Evolutionary conservation across 2,797 vertebrate species (phyloP).

Genomic region (Helostoma temminkii): DNA sequence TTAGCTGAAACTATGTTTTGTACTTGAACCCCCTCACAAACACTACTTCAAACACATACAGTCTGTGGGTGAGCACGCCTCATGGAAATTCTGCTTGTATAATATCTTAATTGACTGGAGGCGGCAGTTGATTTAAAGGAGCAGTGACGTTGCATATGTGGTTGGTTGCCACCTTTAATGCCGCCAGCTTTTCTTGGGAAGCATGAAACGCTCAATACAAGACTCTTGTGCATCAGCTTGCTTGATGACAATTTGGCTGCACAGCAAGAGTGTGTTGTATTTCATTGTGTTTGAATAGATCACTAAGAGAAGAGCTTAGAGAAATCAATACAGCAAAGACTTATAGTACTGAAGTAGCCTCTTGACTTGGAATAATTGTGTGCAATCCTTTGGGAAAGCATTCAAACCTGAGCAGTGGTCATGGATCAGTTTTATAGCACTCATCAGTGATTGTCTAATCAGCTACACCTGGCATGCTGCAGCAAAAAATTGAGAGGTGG

Average conservation of each 20-base stretch:
- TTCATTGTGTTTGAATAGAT: not conserved
- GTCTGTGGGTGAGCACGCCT: conserved; percentile 24
- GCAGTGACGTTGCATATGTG: too few species aligned
- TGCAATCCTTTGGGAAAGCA: not conserved
- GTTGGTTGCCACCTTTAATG: too few species aligned
- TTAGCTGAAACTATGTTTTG: too few species aligned
- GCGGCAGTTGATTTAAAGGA: not conserved
- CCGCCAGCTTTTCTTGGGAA: not conserved
- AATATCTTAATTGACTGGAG: conserved; percentile 7
- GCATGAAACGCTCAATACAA: too few species aligned
- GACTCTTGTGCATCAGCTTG: too few species aligned
- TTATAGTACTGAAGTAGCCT: not conserved
- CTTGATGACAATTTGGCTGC: too few species aligned
- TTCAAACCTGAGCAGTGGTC: not conserved
- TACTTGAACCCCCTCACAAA: conserved; percentile 2
- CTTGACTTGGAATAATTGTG: too few species aligned
- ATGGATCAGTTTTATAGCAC: not conserved
- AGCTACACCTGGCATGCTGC: conserved; percentile 10
- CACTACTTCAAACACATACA: not conserved
- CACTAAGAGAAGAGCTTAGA: too few species aligned
- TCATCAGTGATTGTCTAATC: conserved; percentile 2
- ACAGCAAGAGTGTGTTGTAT: too few species aligned
- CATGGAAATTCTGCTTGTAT: conserved; percentile 9
- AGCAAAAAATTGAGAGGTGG: not conserved
- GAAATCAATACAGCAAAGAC: too few species aligned